Conservation (phyloP, 2,888 invertebrate genomes). For the Andrena haemorrhoa region DNA sequence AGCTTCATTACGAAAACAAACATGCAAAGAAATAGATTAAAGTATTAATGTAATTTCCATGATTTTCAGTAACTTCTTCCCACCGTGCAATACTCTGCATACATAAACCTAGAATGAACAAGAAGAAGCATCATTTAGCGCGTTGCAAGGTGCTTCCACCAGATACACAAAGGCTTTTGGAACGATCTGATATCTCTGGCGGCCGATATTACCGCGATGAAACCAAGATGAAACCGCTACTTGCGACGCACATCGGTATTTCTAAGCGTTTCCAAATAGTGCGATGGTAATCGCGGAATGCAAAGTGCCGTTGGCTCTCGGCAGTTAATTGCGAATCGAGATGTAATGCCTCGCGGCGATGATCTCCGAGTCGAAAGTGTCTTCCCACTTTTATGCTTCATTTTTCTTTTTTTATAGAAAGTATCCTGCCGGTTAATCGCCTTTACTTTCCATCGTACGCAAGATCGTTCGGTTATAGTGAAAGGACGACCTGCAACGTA, state of each 20-base stretch:
- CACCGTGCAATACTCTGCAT: no score
- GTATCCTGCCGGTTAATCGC: conserved; percentile 33
- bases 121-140: no score
- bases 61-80: no score
- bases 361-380: neutral
- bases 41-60: no score
- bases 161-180: no score
- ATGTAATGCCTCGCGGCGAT: neutral
- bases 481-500: conserved; percentile 58
- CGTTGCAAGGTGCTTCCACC: no score
- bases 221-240: neutral
- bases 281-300: neutral
- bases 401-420: conserved; percentile 34
- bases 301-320: neutral
- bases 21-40: no score
- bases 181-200: no score
- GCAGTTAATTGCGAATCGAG: neutral
- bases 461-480: conserved; percentile 59
- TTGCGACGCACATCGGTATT: neutral
- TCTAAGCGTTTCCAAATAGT: no score
- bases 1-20: no score
- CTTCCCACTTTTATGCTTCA: conserved; percentile 22
- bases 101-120: no score
- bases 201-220: neutral
- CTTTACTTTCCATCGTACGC: conserved; percentile 54